Conservation (phyloP, 2,113 vertebrate genomes). For the Macrotus californicus region DNA sequence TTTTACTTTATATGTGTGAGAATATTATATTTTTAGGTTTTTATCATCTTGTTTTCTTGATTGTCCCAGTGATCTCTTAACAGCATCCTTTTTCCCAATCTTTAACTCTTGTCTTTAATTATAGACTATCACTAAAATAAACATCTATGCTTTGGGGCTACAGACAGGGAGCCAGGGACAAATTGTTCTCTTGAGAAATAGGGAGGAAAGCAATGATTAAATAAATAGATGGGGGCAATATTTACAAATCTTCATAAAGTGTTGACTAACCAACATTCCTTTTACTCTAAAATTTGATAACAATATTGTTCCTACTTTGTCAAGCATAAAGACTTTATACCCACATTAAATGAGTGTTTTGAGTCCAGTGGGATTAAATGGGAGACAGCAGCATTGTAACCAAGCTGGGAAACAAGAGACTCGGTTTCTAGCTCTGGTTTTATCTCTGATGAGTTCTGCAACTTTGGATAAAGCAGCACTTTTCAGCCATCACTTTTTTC, state of each 20-base stretch:
- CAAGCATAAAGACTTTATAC: not conserved
- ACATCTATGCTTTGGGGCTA: not conserved
- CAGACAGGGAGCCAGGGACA: not conserved
- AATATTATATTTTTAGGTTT: not conserved
- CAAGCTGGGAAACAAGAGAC: not conserved
- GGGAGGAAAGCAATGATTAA: not conserved
- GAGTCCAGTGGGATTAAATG: not conserved
- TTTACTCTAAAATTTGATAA: not conserved
- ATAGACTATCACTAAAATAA: conserved; percentile 14
- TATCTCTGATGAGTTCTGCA: not conserved
- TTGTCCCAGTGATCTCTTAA: not conserved
- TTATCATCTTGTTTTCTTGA: not conserved
- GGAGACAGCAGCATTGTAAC: not conserved
- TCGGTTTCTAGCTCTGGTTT: not conserved
- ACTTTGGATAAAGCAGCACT: not conserved
- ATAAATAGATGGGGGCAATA: not conserved
- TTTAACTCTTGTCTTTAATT: not conserved
- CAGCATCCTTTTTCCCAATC: not conserved
- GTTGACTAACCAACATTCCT: not conserved
- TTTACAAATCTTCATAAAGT: conserved; percentile 6
- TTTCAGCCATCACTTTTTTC: not conserved
- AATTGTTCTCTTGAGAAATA: not conserved
- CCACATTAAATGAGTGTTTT: not conserved
- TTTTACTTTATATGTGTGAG: not conserved
- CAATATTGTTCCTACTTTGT: not conserved